Conservation (phyloP, 2,113 vertebrate species). For the Galemys pyrenaicus region DNA sequence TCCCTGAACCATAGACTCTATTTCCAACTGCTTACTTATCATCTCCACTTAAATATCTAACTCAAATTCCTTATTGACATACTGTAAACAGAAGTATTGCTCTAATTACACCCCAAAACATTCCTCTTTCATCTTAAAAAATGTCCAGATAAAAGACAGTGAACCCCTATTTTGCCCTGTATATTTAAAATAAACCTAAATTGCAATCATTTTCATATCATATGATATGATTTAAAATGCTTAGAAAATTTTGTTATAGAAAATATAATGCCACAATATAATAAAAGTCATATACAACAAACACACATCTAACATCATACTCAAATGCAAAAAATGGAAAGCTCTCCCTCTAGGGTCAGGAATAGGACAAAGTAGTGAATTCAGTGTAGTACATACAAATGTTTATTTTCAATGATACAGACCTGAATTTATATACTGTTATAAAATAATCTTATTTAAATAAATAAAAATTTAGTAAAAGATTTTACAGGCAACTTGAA, state of each 20-base stretch:
- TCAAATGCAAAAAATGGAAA: no score
- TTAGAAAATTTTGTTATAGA: no score
- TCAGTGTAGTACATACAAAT: no score
- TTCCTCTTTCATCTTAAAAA: neutral
- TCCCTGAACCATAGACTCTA: neutral
- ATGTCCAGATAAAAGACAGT: neutral
- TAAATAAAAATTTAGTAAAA: neutral
- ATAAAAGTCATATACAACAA: no score
- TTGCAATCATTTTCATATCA: neutral
- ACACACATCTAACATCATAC: no score
- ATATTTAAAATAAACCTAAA: neutral
- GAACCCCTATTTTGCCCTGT: neutral
- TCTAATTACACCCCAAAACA: neutral
- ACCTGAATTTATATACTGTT: no score
- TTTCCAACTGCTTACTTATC: neutral
- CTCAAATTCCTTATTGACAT: neutral
- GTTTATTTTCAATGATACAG: no score
- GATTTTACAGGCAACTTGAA: neutral
- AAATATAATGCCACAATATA: no score
- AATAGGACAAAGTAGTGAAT: no score
- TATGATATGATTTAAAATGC: neutral
- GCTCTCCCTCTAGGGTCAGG: no score
- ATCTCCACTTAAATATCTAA: constrained; percentile 10
- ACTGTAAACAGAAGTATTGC: neutral
- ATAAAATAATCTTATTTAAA: no score